Evolutionary conservation across 2,113 vertebrate genomes (phyloP), one percentile per base, ranked within the genome.

Genomic region (Sphyrna mokarran): DNA sequence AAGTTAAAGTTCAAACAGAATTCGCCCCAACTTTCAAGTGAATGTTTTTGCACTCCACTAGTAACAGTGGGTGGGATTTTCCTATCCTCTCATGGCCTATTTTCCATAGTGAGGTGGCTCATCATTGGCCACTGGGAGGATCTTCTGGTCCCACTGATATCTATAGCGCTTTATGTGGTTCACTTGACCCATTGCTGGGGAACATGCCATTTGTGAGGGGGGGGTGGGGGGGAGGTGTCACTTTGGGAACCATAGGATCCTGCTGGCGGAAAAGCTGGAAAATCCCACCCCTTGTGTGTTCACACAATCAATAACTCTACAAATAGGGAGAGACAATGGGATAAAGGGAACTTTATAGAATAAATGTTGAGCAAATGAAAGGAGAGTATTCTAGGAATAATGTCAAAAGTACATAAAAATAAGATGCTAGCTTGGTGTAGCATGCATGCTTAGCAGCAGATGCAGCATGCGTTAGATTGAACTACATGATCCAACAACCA

Each of bases 1-100:
- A n/a, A n/a, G n/a, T n/a, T n/a, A n/a, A n/a, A n/a, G n/a, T 83
- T 83, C 78, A 83, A 83, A 40, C 78, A 83, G 78, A 83, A 83
- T 10, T 83, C 40, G 78, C 0, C 2, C 72, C n/a, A 40, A n/a
- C 4, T 18, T 83, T 40, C 3, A 4, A 18, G 70, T 72, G 70
- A 72, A 29, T 26, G 23, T 37, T n/a, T 26, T 37, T 80, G 76
- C n/a, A n/a, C n/a, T 18, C 37, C n/a, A 13, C 78, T 83, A 20
- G n/a, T 83, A 11, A 83, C 37, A n/a, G 40, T 6, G n/a, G 61
- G 61, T 13, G 61, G 61, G 61, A 63, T 63, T 63, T 63, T 63
- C 9, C 61, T 1, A 11, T 13, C 13, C 9, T 13, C 61, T 7
- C 7, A 63, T 13, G 61, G 61, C 61, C 9, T 63, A 7, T 63